Evolutionary conservation across 64 coral and sea anemone species (phyloP).

Genomic region (Montipora cactus): DNA sequence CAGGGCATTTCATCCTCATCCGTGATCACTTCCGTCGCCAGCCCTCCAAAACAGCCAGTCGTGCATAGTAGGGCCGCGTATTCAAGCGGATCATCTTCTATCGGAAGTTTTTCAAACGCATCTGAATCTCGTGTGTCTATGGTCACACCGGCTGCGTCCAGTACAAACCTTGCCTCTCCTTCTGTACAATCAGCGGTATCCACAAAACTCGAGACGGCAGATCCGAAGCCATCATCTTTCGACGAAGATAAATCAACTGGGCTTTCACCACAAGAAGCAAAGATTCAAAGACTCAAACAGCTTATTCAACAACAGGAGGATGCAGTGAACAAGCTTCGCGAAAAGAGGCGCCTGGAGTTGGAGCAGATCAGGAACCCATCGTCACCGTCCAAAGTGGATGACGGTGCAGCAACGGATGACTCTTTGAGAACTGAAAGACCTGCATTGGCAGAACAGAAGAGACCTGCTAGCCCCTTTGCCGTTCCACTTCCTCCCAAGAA

Average conservation of each 20-base stretch:
- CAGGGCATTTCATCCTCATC: neutral
- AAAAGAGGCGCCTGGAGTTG: constrained; percentile 85
- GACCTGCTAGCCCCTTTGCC: constrained; percentile 78
- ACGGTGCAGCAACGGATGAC: neutral
- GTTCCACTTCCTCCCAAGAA: constrained; percentile 76
- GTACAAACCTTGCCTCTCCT: neutral
- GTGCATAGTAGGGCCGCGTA: neutral
- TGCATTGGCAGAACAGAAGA: constrained; percentile 46
- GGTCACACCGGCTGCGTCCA: neutral
- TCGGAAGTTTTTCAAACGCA: neutral
- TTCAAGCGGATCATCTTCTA: neutral
- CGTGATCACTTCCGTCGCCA: neutral
- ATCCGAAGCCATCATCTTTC: neutral
- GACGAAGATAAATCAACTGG: constrained; percentile 15
- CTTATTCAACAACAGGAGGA: constrained; percentile 82
- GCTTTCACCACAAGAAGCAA: constrained; percentile 79
- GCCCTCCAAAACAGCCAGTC: neutral
- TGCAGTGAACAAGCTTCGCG: constrained; percentile 78
- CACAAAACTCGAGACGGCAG: neutral
- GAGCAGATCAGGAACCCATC: constrained; percentile 66
- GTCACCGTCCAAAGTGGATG: neutral
- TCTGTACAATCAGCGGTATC: neutral
- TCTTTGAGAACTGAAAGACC: constrained; percentile 18
- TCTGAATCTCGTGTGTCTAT: neutral
- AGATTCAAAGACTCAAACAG: constrained; percentile 88